These are phyloP conservation scores for Ornithorhynchus anatinus DNA, from an alignment of 2,113 vertebrate genomes.

Conservation along the genomic window DNA sequence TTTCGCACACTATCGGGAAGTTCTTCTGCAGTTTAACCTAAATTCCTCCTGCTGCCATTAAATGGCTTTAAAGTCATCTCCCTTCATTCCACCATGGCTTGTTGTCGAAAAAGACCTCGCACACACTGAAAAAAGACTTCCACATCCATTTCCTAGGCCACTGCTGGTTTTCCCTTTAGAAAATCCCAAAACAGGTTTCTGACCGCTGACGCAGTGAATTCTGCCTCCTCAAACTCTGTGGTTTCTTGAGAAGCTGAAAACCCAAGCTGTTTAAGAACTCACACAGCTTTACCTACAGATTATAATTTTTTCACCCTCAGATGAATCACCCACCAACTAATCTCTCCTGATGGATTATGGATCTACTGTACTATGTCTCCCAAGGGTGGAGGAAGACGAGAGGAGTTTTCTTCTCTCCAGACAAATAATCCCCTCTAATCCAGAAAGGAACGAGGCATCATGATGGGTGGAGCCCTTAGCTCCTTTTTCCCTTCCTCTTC, in stretches of 20 bases:
- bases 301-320: not conserved
- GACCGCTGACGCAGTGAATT: not conserved
- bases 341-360: not conserved
- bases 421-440: not conserved
- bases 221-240: not conserved
- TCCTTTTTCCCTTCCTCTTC: not conserved
- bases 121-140: not conserved
- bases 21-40: too few species aligned
- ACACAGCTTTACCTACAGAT: not conserved
- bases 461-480: fast-evolving
- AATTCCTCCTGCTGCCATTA: too few species aligned
- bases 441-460: fast-evolving
- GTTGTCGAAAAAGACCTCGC: not conserved
- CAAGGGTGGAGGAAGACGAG: not conserved
- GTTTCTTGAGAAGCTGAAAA: not conserved
- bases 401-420: not conserved
- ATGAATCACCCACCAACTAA: not conserved
- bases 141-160: not conserved
- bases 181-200: conserved; percentile 5
- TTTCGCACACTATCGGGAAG: too few species aligned
- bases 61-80: too few species aligned
- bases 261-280: not conserved
- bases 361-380: not conserved
- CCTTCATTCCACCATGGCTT: too few species aligned
- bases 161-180: not conserved